Base-by-base conservation (phyloP, 2,888 invertebrate species). In the Polyploca ridens region DNA sequence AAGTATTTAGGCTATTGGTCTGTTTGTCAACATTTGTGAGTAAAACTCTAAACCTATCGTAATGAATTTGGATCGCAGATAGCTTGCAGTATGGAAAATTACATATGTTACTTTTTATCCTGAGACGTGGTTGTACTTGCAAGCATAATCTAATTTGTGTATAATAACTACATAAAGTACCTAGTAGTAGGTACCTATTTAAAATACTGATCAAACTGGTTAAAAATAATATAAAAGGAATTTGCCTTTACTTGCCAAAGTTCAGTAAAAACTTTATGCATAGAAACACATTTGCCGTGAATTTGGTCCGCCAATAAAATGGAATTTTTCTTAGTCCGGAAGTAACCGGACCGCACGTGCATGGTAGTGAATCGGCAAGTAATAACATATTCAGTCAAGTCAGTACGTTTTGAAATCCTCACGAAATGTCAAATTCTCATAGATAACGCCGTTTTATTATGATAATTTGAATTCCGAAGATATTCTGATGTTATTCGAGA, bases 401-500 rank as follows among this genome's bases (percentile, higher is more conserved):
- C 41, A 61, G 27, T 11, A 19, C 16, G 54, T 19, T 54, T 54
- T 19, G 19, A 27, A 61, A 61, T 61, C 13, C 27, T 44, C 14
- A 11, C 44, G 13, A 44, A 61, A 41, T 61, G 44, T 11, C 35
- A 27, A 3, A 46, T n/a, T 5, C 46, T n/a, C n/a, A 46, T 61
- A 44, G 61, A 27, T 61, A 27, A 19, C 41, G 16, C 27, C 61
- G 41, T 61, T 44, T 61, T 61, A 54, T 54, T 35, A 16, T 16
- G 16, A 11, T 54, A 62, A 67, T 70, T 65, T 63, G 66, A 72
- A 72, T 71, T 67, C 69, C 63, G 67, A 71, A 64, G 72, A 73
- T 69, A 73, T 72, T 10, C 8, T n/a, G 5, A 66, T 77, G 69
- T 76, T 75, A 81, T 41, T 41, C 41, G 13, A 77, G 75, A 79